Conservation (phyloP, 2,888 invertebrate species). For the Monochamus alternatus region DNA sequence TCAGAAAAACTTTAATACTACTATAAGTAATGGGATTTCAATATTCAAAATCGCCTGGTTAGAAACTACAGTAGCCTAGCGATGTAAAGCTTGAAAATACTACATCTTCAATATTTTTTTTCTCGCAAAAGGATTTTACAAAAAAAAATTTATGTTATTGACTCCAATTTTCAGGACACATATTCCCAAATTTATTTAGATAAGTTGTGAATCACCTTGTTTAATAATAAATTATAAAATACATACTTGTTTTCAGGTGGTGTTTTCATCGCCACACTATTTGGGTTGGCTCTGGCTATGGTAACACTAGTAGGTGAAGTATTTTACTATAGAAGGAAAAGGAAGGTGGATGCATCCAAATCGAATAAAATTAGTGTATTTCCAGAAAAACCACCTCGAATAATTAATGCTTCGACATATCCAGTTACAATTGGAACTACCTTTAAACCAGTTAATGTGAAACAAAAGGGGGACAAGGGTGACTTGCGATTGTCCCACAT, state of each 20-base stretch:
- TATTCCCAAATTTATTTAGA: too few relatives aligned
- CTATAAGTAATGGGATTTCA: too few relatives aligned
- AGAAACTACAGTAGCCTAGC: too few relatives aligned
- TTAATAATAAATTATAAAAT: too few relatives aligned
- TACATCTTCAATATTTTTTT: too few relatives aligned
- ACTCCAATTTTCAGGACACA: too few relatives aligned
- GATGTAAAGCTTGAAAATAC: too few relatives aligned
- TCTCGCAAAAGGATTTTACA: too few relatives aligned
- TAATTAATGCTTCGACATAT: slow-evolving; percentile 37
- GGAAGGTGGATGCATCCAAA: slow-evolving; percentile 68
- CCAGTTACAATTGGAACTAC: slow-evolving; percentile 62
- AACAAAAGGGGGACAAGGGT: slow-evolving; percentile 54
- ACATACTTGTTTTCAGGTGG: slow-evolving; percentile 76
- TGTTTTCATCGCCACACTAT: slow-evolving; percentile 91
- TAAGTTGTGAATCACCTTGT: too few relatives aligned
- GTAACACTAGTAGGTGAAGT: slow-evolving; percentile 87
- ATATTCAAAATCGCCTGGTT: too few relatives aligned
- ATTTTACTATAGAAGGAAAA: slow-evolving; percentile 80
- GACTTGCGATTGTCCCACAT: slow-evolving; percentile 59
- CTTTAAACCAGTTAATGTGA: slow-evolving; percentile 60
- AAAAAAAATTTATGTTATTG: too few relatives aligned
- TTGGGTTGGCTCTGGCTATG: slow-evolving; percentile 89
- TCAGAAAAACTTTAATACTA: too few relatives aligned
- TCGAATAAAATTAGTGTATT: slow-evolving; percentile 42
- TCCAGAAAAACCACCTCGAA: slow-evolving; percentile 38